phyloP scores from a whole-genome alignment of 2,888 invertebrate species.

The Rotaria socialis region DNA sequence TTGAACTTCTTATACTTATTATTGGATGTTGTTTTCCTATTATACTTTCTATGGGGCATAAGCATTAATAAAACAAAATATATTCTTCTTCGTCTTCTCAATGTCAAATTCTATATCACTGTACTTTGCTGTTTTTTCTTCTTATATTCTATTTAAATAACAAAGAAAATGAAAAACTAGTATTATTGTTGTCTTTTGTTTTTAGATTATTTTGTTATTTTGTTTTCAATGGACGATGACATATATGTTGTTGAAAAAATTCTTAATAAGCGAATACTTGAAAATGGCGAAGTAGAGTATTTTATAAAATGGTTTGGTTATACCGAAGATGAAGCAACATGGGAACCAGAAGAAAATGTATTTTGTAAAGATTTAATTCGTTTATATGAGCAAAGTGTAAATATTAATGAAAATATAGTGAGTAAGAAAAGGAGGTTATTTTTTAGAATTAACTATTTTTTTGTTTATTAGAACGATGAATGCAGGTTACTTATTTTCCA shows the following conservation, averaged over 20 bases:
- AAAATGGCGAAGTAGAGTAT: conserved; percentile 1
- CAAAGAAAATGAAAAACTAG: too few species aligned
- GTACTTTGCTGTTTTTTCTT: too few species aligned
- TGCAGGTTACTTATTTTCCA: background rate
- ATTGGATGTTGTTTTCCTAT: conserved; percentile 44
- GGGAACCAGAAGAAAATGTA: conserved; percentile 35
- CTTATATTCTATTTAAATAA: too few species aligned
- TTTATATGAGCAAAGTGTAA: background rate
- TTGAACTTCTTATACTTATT: conserved; percentile 43
- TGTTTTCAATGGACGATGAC: conserved; percentile 21
- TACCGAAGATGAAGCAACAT: background rate
- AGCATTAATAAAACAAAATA: conserved; percentile 36
- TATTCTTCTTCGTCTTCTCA: background rate
- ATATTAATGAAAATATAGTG: background rate
- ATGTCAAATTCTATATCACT: too few species aligned
- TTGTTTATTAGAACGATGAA: background rate
- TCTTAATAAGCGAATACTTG: conserved; percentile 6
- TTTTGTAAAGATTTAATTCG: conserved; percentile 21
- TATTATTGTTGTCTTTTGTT: background rate
- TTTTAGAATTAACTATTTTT: too few species aligned
- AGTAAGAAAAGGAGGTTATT: background rate
- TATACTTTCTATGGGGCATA: conserved; percentile 44
- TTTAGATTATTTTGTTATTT: background rate
- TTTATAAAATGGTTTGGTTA: conserved; percentile 31
- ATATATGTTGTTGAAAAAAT: conserved; percentile 6